phyloP scores from a whole-genome alignment of 92 coral and sea anemone genomes.

The Paramuricea clavata region DNA sequence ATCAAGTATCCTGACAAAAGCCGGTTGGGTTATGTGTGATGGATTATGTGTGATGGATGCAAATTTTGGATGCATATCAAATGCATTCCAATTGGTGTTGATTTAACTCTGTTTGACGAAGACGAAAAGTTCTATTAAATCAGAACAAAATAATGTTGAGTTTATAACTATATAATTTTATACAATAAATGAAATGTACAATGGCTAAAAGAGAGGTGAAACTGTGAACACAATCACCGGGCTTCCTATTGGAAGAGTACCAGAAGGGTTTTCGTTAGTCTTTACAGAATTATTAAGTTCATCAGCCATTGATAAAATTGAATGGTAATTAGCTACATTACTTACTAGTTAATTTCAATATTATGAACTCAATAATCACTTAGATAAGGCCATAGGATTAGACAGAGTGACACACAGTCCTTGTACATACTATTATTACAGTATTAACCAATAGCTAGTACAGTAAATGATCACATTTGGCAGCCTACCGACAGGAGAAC shows the following conservation, averaged over 20 bases:
- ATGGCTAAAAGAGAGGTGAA: constrained; percentile 68
- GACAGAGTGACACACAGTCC: no score
- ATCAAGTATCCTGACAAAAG: constrained; percentile 23
- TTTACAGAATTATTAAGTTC: constrained; percentile 40
- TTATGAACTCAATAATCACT: no score
- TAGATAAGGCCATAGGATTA: no score
- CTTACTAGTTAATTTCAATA: neutral
- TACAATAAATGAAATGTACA: no score
- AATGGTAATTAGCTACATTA: neutral
- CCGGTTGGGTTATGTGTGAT: constrained; percentile 45
- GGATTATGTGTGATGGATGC: constrained; percentile 58
- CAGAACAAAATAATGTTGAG: constrained; percentile 4
- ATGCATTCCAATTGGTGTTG: constrained; percentile 62
- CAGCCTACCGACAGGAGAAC: no score
- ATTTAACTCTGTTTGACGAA: constrained; percentile 45
- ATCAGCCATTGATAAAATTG: neutral
- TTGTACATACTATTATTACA: no score
- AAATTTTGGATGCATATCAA: constrained; percentile 61
- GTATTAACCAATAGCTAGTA: no score
- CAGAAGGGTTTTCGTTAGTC: constrained; percentile 57
- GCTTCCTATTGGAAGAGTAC: constrained; percentile 64
- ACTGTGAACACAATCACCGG: constrained; percentile 51
- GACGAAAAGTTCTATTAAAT: constrained; percentile 30
- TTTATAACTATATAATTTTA: constrained; percentile 22
- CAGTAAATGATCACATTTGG: no score